Conservation (phyloP, 1,140 invertebrate species). For the Drosophila miranda region DNA sequence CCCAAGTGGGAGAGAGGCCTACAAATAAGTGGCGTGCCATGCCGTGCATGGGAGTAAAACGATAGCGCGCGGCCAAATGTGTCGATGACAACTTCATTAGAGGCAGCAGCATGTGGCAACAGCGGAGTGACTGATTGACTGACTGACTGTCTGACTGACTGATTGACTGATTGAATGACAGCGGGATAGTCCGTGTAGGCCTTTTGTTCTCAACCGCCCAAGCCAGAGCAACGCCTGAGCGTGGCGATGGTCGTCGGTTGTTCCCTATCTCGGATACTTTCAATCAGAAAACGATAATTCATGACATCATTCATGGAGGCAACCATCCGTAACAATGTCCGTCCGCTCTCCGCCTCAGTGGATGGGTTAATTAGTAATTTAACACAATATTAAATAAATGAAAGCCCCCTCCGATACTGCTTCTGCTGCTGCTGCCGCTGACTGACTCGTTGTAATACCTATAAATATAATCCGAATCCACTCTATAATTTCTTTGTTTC, state of each 20-base stretch:
- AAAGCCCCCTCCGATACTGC: slow-evolving; percentile 21
- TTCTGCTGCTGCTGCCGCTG: slow-evolving; percentile 5
- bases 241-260: slow-evolving; percentile 15
- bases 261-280: slow-evolving; percentile 69
- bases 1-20: slow-evolving; percentile 41
- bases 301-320: slow-evolving; percentile 67
- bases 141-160: slow-evolving; percentile 37
- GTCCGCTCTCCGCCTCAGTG: slow-evolving; percentile 56
- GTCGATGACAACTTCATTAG: slow-evolving; percentile 76
- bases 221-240: neutral
- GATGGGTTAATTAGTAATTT: slow-evolving; percentile 74
- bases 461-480: slow-evolving; percentile 61
- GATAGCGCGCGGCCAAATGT: slow-evolving; percentile 62
- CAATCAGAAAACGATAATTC: slow-evolving; percentile 80
- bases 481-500: slow-evolving; percentile 28
- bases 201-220: slow-evolving; percentile 66
- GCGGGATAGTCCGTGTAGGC: slow-evolving; percentile 34
- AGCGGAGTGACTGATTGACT: slow-evolving; percentile 28
- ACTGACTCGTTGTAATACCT: slow-evolving; percentile 57
- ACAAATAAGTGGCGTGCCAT: slow-evolving; percentile 17
- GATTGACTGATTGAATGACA: slow-evolving; percentile 16
- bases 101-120: slow-evolving; percentile 42
- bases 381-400: slow-evolving; percentile 77
- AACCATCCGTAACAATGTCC: slow-evolving; percentile 40
- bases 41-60: slow-evolving; percentile 50